These are phyloP conservation scores for Resseliella maxima DNA, from an alignment of 2,888 invertebrate genomes.

Conservation along the genomic window DNA sequence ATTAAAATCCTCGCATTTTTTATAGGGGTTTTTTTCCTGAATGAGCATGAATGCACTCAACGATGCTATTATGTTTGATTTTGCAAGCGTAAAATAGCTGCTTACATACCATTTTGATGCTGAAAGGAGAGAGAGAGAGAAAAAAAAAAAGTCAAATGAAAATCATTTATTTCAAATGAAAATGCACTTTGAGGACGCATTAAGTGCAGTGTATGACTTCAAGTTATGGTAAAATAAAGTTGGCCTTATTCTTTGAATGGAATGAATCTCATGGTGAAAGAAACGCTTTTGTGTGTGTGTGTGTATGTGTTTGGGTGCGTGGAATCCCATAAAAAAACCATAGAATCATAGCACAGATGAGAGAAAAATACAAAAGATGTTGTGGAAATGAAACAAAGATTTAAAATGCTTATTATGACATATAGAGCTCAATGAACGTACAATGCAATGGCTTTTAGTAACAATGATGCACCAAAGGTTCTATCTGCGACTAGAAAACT, in stretches of 20 bases:
- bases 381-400: not conserved
- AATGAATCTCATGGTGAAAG: not conserved
- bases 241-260: not conserved
- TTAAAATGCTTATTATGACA: not conserved
- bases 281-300: too few species aligned
- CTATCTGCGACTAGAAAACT: not conserved
- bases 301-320: not conserved
- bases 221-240: not conserved
- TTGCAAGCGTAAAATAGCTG: slow-evolving; percentile 13
- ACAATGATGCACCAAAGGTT: not conserved
- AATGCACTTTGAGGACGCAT: not conserved
- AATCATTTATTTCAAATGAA: not conserved
- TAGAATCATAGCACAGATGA: not conserved
- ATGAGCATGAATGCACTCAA: not conserved
- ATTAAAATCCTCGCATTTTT: not conserved
- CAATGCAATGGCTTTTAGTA: not conserved
- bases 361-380: not conserved
- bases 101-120: not conserved
- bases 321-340: not conserved
- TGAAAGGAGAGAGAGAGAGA: not conserved
- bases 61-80: not conserved
- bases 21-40: not conserved
- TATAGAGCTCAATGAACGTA: not conserved
- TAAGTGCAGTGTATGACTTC: not conserved
- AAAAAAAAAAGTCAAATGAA: not conserved